Evolutionary conservation across 23 tunicate genomes (phyloP).

Genomic region (Ciona savignyi): DNA sequence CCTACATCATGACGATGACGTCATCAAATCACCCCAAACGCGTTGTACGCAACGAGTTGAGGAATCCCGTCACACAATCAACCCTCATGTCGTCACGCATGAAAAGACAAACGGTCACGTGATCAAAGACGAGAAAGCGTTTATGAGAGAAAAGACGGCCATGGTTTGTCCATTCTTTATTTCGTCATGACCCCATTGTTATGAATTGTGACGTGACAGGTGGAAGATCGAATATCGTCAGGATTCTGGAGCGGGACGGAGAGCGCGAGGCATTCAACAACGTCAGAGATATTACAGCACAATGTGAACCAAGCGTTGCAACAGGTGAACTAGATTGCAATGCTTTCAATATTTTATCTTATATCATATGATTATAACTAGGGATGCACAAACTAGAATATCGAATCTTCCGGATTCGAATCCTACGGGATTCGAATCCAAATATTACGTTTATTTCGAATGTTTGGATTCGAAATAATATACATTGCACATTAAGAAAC

Average conservation of each 20-base stretch:
- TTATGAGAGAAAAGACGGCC: slow-evolving; percentile 20
- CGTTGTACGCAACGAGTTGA: no score
- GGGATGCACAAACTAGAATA: no score
- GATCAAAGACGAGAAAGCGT: background rate
- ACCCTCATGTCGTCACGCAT: background rate
- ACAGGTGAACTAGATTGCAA: slow-evolving; percentile 46
- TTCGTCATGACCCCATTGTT: background rate
- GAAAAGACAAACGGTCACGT: slow-evolving; percentile 5
- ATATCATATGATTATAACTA: no score
- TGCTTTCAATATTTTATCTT: no score
- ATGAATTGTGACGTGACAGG: slow-evolving; percentile 22
- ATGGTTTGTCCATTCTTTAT: background rate
- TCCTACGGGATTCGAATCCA: no score
- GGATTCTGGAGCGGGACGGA: slow-evolving; percentile 98
- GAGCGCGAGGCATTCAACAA: slow-evolving; percentile 73
- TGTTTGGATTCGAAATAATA: no score
- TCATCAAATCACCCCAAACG: background rate
- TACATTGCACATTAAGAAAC: no score
- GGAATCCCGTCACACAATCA: no score
- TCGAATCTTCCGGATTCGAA: no score
- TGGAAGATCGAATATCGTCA: slow-evolving; percentile 78
- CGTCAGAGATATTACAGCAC: slow-evolving; percentile 60
- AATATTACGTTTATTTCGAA: no score
- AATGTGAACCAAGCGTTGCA: slow-evolving; percentile 44
- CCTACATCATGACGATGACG: slow-evolving; percentile 10